A percentile compares a stretch with the other conserved stretches of the same genome.
phyloP scores from a whole-genome alignment of 64 coral and sea anemone species.

The Actinia equina region DNA sequence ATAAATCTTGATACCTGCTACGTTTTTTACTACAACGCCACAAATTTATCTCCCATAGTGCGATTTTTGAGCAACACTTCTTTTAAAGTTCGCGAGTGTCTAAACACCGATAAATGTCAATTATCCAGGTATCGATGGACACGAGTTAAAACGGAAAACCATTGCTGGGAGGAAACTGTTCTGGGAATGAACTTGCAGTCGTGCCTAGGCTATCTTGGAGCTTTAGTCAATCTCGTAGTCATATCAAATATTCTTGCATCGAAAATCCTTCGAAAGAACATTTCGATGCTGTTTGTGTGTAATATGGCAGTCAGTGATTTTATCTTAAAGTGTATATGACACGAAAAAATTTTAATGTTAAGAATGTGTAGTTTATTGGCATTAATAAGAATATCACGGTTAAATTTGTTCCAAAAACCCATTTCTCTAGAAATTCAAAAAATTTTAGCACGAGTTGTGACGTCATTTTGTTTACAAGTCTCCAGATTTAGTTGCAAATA shows the following conservation, averaged over 20 bases:
- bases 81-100: not conserved
- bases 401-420: too few relatives aligned
- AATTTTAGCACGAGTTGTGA: too few relatives aligned
- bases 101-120: not conserved
- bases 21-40: too few relatives aligned
- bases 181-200: conserved; percentile 36
- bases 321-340: too few relatives aligned
- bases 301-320: conserved; percentile 62
- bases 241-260: conserved; percentile 29
- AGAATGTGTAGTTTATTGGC: too few relatives aligned
- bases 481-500: too few relatives aligned
- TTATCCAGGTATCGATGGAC: not conserved
- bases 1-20: too few relatives aligned
- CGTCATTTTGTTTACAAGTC: too few relatives aligned
- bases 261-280: conserved; percentile 40
- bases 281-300: conserved; percentile 47
- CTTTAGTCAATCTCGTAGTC: conserved; percentile 51
- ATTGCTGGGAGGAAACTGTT: conserved; percentile 48
- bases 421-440: too few relatives aligned
- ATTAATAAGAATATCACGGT: too few relatives aligned
- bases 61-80: not conserved
- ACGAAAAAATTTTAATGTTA: too few relatives aligned
- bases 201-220: conserved; percentile 15
- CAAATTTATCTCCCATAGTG: not conserved
- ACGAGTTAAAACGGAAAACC: not conserved